Conservation (phyloP, 1,140 invertebrate species). For the Euura lappo region DNA sequence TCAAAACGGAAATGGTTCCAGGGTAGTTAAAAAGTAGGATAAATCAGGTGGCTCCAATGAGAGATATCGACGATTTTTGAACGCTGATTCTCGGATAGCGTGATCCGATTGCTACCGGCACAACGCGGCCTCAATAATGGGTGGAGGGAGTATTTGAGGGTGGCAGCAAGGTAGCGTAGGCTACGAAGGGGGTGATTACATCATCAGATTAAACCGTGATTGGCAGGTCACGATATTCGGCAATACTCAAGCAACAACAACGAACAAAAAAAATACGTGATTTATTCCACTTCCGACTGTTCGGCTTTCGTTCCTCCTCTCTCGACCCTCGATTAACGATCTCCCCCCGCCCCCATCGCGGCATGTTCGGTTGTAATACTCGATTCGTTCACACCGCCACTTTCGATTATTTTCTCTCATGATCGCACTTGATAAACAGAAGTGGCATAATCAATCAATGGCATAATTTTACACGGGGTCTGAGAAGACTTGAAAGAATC, state of each 20-base stretch:
- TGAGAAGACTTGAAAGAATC: too few relatives aligned
- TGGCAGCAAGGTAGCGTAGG: background rate
- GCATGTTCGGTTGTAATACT: background rate
- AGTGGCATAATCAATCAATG: background rate
- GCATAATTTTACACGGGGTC: too few relatives aligned
- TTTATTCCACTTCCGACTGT: slow-evolving; percentile 5
- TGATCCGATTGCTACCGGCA: background rate
- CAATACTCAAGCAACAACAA: slow-evolving; percentile 5
- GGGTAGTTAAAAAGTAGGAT: background rate
- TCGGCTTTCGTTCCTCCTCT: background rate
- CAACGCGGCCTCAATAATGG: background rate
- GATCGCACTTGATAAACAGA: background rate
- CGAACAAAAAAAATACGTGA: background rate
- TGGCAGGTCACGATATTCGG: slow-evolving; percentile 6
- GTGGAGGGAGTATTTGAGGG: background rate
- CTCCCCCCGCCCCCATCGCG: background rate
- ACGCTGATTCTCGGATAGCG: slow-evolving; percentile 6
- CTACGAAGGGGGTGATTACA: slow-evolving; percentile 6
- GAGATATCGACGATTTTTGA: slow-evolving; percentile 5
- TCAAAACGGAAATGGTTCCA: too few relatives aligned
- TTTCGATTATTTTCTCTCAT: background rate
- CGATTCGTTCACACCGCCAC: slow-evolving; percentile 1
- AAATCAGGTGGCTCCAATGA: background rate
- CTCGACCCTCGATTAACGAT: background rate
- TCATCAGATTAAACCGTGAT: slow-evolving; percentile 5